Base-by-base conservation (phyloP, 2,113 vertebrate genomes). In the Phrynocephalus versicolor region DNA sequence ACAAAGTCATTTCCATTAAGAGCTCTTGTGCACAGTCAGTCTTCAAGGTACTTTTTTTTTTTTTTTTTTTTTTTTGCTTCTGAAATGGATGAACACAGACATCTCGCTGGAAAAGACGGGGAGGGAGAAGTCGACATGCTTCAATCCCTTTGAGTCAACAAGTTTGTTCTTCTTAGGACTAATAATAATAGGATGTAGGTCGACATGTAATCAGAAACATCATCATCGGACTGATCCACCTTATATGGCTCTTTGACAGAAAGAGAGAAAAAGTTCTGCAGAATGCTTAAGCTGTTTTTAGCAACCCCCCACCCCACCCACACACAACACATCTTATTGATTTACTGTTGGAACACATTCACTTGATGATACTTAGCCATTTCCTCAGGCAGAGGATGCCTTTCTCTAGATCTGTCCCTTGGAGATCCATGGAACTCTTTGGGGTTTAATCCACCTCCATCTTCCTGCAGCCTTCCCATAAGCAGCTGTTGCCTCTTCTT, bases 401-500 rank as follows among this genome's bases (percentile, higher is more conserved):
- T 93, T n/a, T 90, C 88, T 74, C 39, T 51, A 86, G 25, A 84
- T 88, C 89, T 85, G 30, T 79, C 83, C 90, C 87, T 93, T 72
- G 89, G 89, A 82, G 92, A 87, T 89, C 80, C 76, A 60, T 41
- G 88, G 27, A 87, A 65, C 30, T 84, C 72, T 89, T 88, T 18
- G 93, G 87, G 88, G 85, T 86, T 90, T 91, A 92, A 95, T 87
- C 77, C 85, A 85, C 45, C 88, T 90, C 51, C 27, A 85, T 90
- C 85, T 74, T 89, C 79, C 70, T 87, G 86, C 30, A 37, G 25
- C 89, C 93, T 93, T 85, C 84, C 73, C 88, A 23, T 84, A 91
- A 93, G 85, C 77, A 90, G 84, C 85, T 94, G 58, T 89, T 94
- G 67, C 64, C 55, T 78, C 74, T 23, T 85, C 67, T 90, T 85